Evolutionary conservation across 23 tunicate genomes (phyloP).

Genomic region (Botrylloides violaceus): DNA sequence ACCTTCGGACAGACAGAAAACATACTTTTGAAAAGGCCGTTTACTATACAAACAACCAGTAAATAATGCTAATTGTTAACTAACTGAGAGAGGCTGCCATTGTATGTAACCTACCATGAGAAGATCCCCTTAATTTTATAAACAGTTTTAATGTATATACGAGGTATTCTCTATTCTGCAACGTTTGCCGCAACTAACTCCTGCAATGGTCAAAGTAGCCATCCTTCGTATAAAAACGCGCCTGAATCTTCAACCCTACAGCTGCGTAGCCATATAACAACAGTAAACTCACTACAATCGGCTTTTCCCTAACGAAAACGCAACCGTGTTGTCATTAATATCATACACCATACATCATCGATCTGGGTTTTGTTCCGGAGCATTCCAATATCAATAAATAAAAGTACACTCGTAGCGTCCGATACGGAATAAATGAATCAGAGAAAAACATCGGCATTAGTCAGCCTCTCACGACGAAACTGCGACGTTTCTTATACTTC

Average conservation of each 20-base stretch:
- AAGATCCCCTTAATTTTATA: no score
- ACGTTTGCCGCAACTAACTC: background rate
- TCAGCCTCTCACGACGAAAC: background rate
- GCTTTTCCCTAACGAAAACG: no score
- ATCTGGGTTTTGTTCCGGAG: background rate
- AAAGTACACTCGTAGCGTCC: background rate
- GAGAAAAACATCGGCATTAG: background rate
- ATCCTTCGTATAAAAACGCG: background rate
- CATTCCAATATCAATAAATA: background rate
- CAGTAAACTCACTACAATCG: background rate
- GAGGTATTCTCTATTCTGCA: no score
- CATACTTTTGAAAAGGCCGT: background rate
- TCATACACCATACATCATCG: constrained; percentile 3
- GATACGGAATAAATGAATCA: background rate
- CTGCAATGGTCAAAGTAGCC: background rate
- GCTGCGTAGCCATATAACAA: background rate
- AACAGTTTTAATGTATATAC: no score
- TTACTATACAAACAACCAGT: background rate
- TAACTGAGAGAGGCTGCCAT: background rate
- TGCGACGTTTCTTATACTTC: background rate
- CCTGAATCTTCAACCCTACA: no score
- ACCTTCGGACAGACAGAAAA: background rate
- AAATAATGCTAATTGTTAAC: background rate
- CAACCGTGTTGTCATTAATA: no score
- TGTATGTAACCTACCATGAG: background rate